phyloP scores from a whole-genome alignment of 2,797 vertebrate species.

The Cossypha polioptera region DNA sequence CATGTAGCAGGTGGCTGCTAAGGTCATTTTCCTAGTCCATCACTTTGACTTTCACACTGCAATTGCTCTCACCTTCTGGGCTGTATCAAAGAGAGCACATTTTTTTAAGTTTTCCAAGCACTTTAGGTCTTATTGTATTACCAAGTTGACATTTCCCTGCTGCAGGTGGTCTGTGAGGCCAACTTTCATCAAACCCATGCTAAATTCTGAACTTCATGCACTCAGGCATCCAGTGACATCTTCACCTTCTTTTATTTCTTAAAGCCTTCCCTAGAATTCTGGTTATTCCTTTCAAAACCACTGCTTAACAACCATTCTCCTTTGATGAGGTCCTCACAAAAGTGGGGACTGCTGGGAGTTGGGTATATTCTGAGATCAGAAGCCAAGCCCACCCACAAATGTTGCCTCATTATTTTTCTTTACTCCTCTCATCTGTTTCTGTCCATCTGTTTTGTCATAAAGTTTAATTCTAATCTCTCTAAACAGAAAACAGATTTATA shows the following conservation, averaged over 20 bases:
- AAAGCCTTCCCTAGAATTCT: neutral
- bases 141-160: neutral
- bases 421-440: slow-evolving; percentile 39
- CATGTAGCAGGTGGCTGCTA: neutral
- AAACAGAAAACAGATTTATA: neutral
- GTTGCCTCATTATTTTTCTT: slow-evolving; percentile 15
- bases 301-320: neutral
- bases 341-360: neutral
- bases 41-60: neutral
- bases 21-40: neutral
- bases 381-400: slow-evolving; percentile 22
- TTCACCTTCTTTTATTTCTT: neutral
- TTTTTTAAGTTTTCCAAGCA: neutral
- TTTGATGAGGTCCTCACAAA: neutral
- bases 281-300: neutral
- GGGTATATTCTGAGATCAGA: neutral
- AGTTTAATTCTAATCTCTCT: neutral
- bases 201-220: neutral
- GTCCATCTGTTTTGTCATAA: slow-evolving; percentile 33
- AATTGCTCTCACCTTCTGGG: neutral
- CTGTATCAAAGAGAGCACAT: neutral
- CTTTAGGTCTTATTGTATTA: neutral
- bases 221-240: neutral
- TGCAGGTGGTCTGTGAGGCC: neutral
- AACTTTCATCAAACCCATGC: neutral